Evolutionary conservation across 2,888 invertebrate species (phyloP).

Genomic region (Heliothis peltigera): DNA sequence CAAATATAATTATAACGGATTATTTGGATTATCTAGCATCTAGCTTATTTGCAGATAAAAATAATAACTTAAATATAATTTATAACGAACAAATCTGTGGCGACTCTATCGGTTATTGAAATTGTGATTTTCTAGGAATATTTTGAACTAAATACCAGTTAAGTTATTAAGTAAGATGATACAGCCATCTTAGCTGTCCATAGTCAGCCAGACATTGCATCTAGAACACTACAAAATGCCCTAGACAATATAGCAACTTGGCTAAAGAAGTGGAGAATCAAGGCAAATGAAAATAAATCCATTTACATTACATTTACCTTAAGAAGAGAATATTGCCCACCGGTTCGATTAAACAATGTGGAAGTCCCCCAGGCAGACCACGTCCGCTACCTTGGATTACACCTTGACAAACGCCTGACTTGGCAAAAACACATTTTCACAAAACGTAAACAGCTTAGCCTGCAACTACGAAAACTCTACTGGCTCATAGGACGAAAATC

Average conservation of each 20-base stretch:
- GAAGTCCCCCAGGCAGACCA: background rate
- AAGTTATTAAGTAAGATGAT: no score
- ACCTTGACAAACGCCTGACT: background rate
- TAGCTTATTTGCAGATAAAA: constrained; percentile 32
- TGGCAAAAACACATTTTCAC: constrained; percentile 1
- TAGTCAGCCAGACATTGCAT: no score
- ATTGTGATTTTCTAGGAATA: no score
- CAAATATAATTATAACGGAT: constrained; percentile 53
- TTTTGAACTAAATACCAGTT: no score
- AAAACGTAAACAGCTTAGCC: background rate
- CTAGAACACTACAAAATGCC: no score
- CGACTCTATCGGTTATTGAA: background rate
- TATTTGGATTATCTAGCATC: constrained; percentile 35
- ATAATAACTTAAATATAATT: constrained; percentile 16
- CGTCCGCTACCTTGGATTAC: background rate
- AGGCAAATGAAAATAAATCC: background rate
- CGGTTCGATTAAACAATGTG: background rate
- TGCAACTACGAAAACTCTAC: background rate
- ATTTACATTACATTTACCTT: background rate
- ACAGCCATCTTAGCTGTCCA: no score
- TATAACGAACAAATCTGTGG: constrained; percentile 9
- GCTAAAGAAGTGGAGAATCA: background rate
- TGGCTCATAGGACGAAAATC: background rate
- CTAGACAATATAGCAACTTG: no score
- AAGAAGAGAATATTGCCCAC: background rate